Evolutionary conservation across 2,113 vertebrate species (phyloP).

Genomic region (Melanocharis versteri): DNA sequence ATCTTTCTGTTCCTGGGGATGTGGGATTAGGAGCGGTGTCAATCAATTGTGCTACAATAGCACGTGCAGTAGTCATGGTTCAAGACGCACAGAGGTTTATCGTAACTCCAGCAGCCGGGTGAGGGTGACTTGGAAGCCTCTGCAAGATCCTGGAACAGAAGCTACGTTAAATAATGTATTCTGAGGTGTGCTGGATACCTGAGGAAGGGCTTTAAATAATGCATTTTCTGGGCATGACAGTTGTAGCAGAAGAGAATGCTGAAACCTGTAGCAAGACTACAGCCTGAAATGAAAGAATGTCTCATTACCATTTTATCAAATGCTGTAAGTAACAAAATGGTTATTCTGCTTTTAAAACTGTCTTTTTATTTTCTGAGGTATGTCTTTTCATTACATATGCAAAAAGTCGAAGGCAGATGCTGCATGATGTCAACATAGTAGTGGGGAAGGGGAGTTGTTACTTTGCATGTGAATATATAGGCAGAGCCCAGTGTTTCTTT

Average conservation of each 20-base stretch:
- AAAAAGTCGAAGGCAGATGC: slow-evolving; percentile 38
- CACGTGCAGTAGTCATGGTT: slow-evolving; percentile 78
- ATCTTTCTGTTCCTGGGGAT: slow-evolving; percentile 57
- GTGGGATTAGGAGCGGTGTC: slow-evolving; percentile 75
- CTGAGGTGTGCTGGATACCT: slow-evolving; percentile 75
- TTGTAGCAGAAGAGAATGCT: slow-evolving; percentile 74
- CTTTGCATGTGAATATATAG: slow-evolving; percentile 50
- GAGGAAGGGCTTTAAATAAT: slow-evolving; percentile 81
- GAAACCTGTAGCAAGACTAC: slow-evolving; percentile 73
- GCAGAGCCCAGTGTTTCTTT: neutral
- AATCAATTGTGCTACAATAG: slow-evolving; percentile 77
- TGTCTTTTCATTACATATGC: slow-evolving; percentile 35
- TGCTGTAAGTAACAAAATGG: slow-evolving; percentile 86
- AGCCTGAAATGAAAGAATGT: slow-evolving; percentile 83
- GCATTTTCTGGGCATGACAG: slow-evolving; percentile 73
- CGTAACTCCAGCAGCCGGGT: slow-evolving; percentile 61
- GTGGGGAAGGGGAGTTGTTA: slow-evolving; percentile 6
- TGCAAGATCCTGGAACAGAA: slow-evolving; percentile 55
- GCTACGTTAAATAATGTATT: slow-evolving; percentile 77
- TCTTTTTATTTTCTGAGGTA: slow-evolving; percentile 14
- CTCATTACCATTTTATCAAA: slow-evolving; percentile 96
- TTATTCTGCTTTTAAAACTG: neutral
- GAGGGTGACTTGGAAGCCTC: slow-evolving; percentile 61
- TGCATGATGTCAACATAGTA: slow-evolving; percentile 12
- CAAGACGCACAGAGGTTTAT: slow-evolving; percentile 43